phyloP scores from a whole-genome alignment of 2,888 invertebrate genomes.

The Trypoxylon attenuatum region DNA sequence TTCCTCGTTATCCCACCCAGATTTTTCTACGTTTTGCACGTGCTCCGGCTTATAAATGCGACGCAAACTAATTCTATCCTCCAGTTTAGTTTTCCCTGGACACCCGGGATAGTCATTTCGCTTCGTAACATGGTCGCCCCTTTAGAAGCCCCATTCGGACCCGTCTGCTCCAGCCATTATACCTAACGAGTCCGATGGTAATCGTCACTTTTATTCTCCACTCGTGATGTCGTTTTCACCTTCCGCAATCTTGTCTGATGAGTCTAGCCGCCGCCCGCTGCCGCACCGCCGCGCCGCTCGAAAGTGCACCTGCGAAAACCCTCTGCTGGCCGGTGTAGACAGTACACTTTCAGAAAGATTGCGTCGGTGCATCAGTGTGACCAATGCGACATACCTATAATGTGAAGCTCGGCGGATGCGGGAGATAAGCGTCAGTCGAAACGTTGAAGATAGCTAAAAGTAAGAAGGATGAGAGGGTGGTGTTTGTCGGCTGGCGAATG shows the following conservation, averaged over 20 bases:
- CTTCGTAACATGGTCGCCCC: neutral
- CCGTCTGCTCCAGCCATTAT: neutral
- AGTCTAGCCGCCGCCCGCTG: neutral
- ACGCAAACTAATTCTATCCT: too few relatives aligned
- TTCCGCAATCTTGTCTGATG: neutral
- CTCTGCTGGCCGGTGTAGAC: neutral
- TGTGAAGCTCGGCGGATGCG: too few relatives aligned
- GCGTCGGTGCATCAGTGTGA: too few relatives aligned
- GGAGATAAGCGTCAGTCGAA: too few relatives aligned
- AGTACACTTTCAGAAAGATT: conserved; percentile 1
- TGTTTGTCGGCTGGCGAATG: neutral
- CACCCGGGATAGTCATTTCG: too few relatives aligned
- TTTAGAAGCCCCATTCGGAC: neutral
- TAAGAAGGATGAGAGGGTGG: neutral
- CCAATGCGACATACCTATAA: too few relatives aligned
- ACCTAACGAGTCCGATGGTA: neutral
- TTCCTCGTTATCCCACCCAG: too few relatives aligned
- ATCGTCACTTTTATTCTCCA: neutral
- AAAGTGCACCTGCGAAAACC: neutral
- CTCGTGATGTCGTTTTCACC: neutral
- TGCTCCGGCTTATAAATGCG: too few relatives aligned
- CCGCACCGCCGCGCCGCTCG: neutral
- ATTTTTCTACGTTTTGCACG: too few relatives aligned
- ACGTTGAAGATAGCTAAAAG: too few relatives aligned
- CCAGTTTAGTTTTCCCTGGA: too few relatives aligned